phyloP scores from a whole-genome alignment of 2,888 invertebrate genomes.

The Agrotis puta region DNA sequence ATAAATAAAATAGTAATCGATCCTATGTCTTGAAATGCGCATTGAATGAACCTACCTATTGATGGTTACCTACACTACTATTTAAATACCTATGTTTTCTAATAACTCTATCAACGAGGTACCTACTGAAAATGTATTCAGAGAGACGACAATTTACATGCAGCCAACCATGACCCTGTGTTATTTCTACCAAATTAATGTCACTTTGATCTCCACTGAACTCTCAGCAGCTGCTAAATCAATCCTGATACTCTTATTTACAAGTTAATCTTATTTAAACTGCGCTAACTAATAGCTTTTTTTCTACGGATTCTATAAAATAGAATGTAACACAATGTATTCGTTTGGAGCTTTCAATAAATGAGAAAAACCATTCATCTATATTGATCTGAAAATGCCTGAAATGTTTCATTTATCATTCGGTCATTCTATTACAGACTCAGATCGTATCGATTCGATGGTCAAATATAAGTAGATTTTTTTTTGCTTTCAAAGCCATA shows the following conservation, averaged over 20 bases:
- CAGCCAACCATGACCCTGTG: not conserved
- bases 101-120: not conserved
- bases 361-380: conserved; percentile 19
- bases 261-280: conserved; percentile 25
- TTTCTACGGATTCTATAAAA: conserved; percentile 2
- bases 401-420: conserved; percentile 36
- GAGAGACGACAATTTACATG: conserved; percentile 6
- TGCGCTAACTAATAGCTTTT: conserved; percentile 2
- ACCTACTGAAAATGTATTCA: conserved; percentile 1
- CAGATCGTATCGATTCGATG: too few species aligned
- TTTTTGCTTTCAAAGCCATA: not conserved
- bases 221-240: conserved; percentile 1
- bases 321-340: conserved; percentile 9
- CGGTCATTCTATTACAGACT: not conserved
- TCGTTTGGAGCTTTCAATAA: conserved; percentile 20
- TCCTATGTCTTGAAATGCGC: too few species aligned
- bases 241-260: conserved; percentile 8
- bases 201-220: conserved; percentile 12
- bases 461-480: too few species aligned
- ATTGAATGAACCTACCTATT: too few species aligned
- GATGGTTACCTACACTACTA: too few species aligned
- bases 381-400: conserved; percentile 19
- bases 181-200: conserved; percentile 22
- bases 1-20: too few species aligned
- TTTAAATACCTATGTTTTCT: too few species aligned